Percentiles rank a stretch among this genome's conserved stretches.
Conservation (phyloP, 2,888 invertebrate species). For the Notodonta ziczac region DNA sequence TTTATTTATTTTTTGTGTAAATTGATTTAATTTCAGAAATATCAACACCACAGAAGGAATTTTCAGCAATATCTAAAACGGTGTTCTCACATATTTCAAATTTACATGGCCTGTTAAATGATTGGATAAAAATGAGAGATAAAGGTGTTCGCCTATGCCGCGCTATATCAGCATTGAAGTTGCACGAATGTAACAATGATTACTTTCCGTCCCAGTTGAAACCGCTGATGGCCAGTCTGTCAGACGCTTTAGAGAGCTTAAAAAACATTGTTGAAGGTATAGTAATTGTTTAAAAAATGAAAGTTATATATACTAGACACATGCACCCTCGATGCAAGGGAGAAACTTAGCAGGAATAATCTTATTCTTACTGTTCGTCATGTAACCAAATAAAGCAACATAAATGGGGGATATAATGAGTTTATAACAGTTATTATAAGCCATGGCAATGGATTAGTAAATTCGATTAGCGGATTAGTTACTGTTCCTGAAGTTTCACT, state of each 20-base stretch:
- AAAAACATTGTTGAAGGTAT: constrained; percentile 63
- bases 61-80: constrained; percentile 66
- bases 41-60: constrained; percentile 62
- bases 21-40: constrained; percentile 58
- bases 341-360: too few species aligned
- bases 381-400: too few species aligned
- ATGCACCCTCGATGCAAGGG: too few species aligned
- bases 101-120: constrained; percentile 57
- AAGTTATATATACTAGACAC: too few species aligned
- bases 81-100: constrained; percentile 68
- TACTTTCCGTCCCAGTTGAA: constrained; percentile 67
- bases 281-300: background rate
- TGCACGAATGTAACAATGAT: constrained; percentile 63
- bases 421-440: too few species aligned
- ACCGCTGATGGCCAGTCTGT: constrained; percentile 55
- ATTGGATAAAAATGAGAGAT: constrained; percentile 64
- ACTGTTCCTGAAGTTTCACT: too few species aligned
- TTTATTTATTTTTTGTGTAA: background rate
- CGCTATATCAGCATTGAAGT: constrained; percentile 58
- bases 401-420: too few species aligned
- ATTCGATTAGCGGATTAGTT: too few species aligned
- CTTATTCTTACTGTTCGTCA: too few species aligned
- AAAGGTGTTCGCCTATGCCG: constrained; percentile 65
- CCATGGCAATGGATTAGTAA: too few species aligned
- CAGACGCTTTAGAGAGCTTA: constrained; percentile 55